These are phyloP conservation scores for Leuciscus idus DNA, from an alignment of 2,113 vertebrate genomes.

Conservation along the genomic window DNA sequence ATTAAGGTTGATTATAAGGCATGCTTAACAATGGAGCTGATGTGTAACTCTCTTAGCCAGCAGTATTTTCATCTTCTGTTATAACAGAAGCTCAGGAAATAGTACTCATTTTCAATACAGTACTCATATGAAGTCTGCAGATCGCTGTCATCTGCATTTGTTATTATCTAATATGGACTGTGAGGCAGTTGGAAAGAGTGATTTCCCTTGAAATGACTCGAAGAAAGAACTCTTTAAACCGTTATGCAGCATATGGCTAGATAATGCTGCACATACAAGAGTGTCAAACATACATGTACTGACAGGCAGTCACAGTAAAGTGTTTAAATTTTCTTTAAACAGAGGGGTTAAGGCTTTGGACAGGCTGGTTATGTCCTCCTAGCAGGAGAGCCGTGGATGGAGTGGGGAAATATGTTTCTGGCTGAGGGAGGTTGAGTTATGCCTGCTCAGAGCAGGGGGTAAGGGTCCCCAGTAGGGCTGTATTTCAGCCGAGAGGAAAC, in stretches of 20 bases:
- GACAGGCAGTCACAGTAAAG: conserved; percentile 48
- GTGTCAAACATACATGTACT: background rate
- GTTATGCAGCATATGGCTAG: background rate
- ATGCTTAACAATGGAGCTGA: conserved; percentile 43
- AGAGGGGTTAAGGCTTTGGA: conserved; percentile 47
- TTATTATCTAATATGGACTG: conserved; percentile 42
- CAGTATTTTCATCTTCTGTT: conserved; percentile 7
- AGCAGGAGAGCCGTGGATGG: conserved; percentile 47
- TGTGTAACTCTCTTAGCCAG: conserved; percentile 37
- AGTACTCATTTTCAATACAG: conserved; percentile 28
- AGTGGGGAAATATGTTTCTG: conserved; percentile 63
- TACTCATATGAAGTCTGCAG: conserved; percentile 11
- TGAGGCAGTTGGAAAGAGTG: conserved; percentile 22
- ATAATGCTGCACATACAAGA: background rate
- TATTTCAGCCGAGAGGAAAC: conserved; percentile 73
- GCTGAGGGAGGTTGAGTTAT: conserved; percentile 73
- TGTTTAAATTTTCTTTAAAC: conserved; percentile 45
- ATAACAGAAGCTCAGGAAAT: conserved; percentile 5
- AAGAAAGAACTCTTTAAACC: background rate
- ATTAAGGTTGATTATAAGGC: conserved; percentile 57
- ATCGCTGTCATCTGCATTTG: conserved; percentile 4
- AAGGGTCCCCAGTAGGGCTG: conserved; percentile 73
- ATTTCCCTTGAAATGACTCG: background rate
- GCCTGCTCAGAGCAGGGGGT: conserved; percentile 72
- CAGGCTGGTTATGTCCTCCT: conserved; percentile 39